A percentile compares a stretch with the other conserved stretches of the same genome.
Conservation (phyloP, 2,797 vertebrate genomes). For the Myotis planiceps region DNA sequence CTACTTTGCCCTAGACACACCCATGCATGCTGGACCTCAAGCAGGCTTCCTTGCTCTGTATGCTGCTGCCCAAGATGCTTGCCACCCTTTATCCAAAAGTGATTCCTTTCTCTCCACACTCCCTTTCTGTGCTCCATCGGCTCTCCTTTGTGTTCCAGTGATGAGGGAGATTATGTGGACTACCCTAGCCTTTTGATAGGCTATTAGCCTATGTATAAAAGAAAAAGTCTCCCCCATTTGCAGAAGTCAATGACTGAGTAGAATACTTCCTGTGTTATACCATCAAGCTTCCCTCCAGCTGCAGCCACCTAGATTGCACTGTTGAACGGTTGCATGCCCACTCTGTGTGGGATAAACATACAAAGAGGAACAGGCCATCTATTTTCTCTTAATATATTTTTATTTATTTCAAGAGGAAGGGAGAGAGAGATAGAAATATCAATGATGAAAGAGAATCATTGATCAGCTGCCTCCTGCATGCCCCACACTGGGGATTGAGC, state of each 20-base stretch:
- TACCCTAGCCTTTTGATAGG: background rate
- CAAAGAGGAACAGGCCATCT: background rate
- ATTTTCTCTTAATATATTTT: too few relatives aligned
- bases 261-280: background rate
- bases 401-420: too few relatives aligned
- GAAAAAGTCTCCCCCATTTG: background rate
- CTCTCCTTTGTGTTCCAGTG: background rate
- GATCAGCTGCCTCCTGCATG: too few relatives aligned
- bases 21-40: background rate
- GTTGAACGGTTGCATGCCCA: background rate
- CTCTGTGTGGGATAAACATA: background rate
- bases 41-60: background rate
- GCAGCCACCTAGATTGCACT: slow-evolving; percentile 14
- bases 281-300: background rate
- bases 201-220: background rate
- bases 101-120: background rate
- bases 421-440: too few relatives aligned
- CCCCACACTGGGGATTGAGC: too few relatives aligned
- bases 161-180: background rate
- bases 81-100: background rate
- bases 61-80: background rate
- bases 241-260: background rate
- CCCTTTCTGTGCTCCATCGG: background rate
- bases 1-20: background rate
- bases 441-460: too few relatives aligned